phyloP scores from a whole-genome alignment of 2,113 vertebrate genomes.

The Acinonyx jubatus region DNA sequence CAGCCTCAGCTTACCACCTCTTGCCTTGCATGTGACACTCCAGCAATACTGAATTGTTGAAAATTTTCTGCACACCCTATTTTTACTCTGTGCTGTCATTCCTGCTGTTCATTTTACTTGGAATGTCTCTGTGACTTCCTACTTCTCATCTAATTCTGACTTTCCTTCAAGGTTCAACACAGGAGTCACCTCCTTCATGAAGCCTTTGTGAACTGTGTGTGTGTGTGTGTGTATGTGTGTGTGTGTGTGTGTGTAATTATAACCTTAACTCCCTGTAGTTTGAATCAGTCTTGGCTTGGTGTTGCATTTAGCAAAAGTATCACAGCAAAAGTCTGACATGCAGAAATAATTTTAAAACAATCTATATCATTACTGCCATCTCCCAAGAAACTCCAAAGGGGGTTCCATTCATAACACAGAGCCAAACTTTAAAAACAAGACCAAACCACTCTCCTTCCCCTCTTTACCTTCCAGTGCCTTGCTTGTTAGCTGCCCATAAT shows the following conservation, averaged over 20 bases:
- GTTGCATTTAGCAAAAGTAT: neutral
- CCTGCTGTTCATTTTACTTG: neutral
- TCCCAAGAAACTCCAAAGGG: neutral
- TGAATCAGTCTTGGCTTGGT: neutral
- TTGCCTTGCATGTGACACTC: neutral
- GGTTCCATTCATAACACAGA: neutral
- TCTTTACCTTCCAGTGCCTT: neutral
- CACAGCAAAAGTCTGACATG: neutral
- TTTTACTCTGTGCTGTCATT: neutral
- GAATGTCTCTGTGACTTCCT: neutral
- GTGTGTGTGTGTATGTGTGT: too few species aligned
- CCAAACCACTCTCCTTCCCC: neutral
- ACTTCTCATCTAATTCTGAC: neutral
- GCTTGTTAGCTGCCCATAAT: neutral
- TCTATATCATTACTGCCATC: neutral
- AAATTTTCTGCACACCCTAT: neutral
- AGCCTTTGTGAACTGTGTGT: neutral
- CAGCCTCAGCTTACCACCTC: neutral
- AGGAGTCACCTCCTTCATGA: neutral
- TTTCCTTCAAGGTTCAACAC: neutral
- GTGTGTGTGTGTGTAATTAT: neutral
- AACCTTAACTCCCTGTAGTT: neutral
- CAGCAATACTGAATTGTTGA: neutral
- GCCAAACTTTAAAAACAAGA: neutral
- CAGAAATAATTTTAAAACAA: neutral